Percentiles rank a stretch among this genome's conserved stretches.
Evolutionary conservation across 2,888 invertebrate species (phyloP).

Genomic region (Amiota communis): DNA sequence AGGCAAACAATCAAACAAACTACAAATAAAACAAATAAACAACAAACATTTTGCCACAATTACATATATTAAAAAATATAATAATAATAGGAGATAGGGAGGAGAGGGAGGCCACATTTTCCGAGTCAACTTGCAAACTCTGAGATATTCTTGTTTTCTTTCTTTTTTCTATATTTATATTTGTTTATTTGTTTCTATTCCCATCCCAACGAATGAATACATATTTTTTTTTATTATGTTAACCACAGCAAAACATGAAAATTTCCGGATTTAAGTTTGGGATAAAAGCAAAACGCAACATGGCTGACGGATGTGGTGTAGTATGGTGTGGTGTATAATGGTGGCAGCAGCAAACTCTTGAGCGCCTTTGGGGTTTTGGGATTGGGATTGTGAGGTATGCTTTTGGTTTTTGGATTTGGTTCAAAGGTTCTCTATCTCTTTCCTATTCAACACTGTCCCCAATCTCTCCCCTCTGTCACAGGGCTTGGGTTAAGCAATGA

Average conservation of each 20-base stretch:
- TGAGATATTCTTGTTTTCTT: too few relatives aligned
- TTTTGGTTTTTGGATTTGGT: neutral
- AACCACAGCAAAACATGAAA: conserved; percentile 19
- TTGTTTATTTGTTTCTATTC: neutral
- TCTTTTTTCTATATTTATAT: too few relatives aligned
- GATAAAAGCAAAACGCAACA: conserved; percentile 4
- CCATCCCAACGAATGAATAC: neutral
- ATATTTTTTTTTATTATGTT: conserved; percentile 4
- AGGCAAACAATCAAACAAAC: neutral
- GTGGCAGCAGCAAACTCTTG: neutral
- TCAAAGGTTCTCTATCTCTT: too few relatives aligned
- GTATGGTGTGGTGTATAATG: neutral
- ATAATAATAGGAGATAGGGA: neutral
- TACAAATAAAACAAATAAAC: too few relatives aligned
- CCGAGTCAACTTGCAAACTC: too few relatives aligned
- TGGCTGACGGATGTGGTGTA: neutral
- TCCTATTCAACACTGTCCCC: too few relatives aligned
- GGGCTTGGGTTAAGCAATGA: conserved; percentile 28
- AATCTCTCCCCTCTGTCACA: too few relatives aligned
- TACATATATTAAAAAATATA: neutral
- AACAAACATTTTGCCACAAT: too few relatives aligned
- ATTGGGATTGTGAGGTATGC: neutral
- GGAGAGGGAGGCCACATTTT: too few relatives aligned
- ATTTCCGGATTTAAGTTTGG: conserved; percentile 35
- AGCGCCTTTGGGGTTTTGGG: neutral